Conservation (phyloP, 2,888 invertebrate species). For the Thymelicus sylvestris region DNA sequence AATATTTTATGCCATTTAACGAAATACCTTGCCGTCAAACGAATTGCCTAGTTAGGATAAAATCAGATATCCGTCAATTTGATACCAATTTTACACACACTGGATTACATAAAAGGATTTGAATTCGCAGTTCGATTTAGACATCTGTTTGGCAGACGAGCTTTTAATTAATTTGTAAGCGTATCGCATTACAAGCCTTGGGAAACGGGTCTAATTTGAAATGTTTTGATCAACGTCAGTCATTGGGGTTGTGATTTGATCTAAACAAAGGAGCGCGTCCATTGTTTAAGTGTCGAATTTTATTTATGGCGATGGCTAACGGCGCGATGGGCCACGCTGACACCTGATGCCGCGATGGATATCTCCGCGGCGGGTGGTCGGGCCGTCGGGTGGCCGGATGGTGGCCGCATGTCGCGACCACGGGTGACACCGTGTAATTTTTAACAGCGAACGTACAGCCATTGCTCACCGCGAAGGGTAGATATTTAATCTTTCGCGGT, state of each 20-base stretch:
- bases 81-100: slow-evolving; percentile 8
- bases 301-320: slow-evolving; percentile 67
- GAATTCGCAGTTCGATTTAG: slow-evolving; percentile 46
- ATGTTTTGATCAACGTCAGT: slow-evolving; percentile 58
- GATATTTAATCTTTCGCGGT: slow-evolving; percentile 17
- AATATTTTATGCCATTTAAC: slow-evolving; percentile 2
- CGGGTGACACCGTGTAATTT: slow-evolving; percentile 21
- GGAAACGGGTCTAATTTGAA: slow-evolving; percentile 55
- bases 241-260: slow-evolving; percentile 60
- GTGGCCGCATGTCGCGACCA: slow-evolving; percentile 31
- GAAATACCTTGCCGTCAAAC: background rate
- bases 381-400: slow-evolving; percentile 27
- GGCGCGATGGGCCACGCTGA: slow-evolving; percentile 56
- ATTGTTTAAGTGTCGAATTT: slow-evolving; percentile 78
- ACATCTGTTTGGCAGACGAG: slow-evolving; percentile 27
- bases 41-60: background rate
- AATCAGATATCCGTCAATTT: background rate
- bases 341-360: slow-evolving; percentile 71
- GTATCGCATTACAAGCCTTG: slow-evolving; percentile 53
- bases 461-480: slow-evolving; percentile 13
- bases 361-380: slow-evolving; percentile 72
- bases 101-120: slow-evolving; percentile 6
- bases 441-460: slow-evolving; percentile 11
- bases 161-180: slow-evolving; percentile 32
- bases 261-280: slow-evolving; percentile 59